Evolutionary conservation across 2,113 vertebrate genomes (phyloP).

Genomic region (Campylomormyrus tamandua): DNA sequence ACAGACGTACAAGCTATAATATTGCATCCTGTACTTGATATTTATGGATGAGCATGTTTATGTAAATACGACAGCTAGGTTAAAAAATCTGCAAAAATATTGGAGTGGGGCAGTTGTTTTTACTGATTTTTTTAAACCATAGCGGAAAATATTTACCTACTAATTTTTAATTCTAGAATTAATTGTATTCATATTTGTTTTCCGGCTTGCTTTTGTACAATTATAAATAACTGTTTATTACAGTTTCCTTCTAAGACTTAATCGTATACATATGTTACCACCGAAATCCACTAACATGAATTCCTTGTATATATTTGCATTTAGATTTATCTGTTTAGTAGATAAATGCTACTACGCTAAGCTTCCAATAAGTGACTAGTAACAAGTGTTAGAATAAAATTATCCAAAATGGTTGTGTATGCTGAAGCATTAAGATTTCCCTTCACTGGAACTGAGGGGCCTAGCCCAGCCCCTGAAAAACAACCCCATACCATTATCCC

Average conservation of each 20-base stretch:
- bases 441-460: too few species aligned
- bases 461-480: too few species aligned
- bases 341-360: too few species aligned
- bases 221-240: not conserved
- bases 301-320: not conserved
- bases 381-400: too few species aligned
- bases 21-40: not conserved
- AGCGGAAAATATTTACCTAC: not conserved
- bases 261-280: not conserved
- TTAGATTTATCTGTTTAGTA: not conserved
- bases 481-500: too few species aligned
- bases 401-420: too few species aligned
- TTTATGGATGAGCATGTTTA: not conserved
- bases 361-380: too few species aligned
- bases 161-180: not conserved
- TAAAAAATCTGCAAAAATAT: not conserved
- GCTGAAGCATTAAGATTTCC: too few species aligned
- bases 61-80: not conserved
- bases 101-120: not conserved
- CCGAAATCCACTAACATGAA: not conserved
- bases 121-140: not conserved
- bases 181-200: not conserved
- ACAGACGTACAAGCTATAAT: not conserved
- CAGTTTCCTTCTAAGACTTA: not conserved
- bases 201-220: not conserved